These are phyloP conservation scores for Eupsilia transversa DNA, from an alignment of 2,888 invertebrate species.

Conservation along the genomic window DNA sequence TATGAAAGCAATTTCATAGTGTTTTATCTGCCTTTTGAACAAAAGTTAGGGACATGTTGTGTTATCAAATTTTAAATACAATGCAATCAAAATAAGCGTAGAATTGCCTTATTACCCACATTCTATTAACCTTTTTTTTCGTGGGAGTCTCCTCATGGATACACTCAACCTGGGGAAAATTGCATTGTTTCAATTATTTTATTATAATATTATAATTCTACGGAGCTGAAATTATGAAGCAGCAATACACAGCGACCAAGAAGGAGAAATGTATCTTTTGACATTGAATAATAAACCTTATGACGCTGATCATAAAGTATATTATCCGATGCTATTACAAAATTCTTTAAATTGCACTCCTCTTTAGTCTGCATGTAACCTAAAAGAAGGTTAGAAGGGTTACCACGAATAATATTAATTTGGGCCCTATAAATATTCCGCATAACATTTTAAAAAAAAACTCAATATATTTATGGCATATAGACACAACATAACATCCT, in stretches of 20 bases:
- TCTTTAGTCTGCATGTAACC: no score
- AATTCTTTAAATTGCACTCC: no score
- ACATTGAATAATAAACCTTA: neutral
- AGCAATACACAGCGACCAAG: neutral
- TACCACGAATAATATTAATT: neutral
- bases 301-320: neutral
- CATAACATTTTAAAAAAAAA: no score
- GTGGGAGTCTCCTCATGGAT: slow-evolving; percentile 45
- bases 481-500: no score
- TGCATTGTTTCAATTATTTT: slow-evolving; percentile 6
- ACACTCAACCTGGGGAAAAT: slow-evolving; percentile 49
- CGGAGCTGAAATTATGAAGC: neutral
- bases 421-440: neutral
- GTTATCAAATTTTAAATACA: slow-evolving; percentile 34
- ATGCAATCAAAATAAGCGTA: slow-evolving; percentile 48
- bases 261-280: neutral
- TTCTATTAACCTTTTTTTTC: slow-evolving; percentile 38
- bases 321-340: neutral
- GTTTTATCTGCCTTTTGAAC: neutral
- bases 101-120: slow-evolving; percentile 42
- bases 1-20: neutral
- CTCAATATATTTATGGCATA: no score
- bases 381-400: no score
- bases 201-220: neutral
- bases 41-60: slow-evolving; percentile 37